phyloP scores from a whole-genome alignment of 2,797 vertebrate species.

The Premnoplex brunnescens region DNA sequence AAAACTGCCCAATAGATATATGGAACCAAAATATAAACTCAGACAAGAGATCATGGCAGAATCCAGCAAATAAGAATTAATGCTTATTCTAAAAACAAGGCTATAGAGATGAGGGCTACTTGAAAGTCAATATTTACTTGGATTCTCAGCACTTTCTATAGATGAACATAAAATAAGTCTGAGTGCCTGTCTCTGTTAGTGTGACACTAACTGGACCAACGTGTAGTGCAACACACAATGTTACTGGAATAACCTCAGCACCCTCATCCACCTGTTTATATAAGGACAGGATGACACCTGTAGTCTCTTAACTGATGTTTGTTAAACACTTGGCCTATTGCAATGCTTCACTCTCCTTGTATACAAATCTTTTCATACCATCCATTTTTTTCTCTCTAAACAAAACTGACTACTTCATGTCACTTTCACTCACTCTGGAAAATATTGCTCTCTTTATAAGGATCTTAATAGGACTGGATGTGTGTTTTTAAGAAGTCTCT shows the following conservation, averaged over 20 bases:
- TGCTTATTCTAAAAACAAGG: constrained; percentile 29
- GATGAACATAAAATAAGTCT: background rate
- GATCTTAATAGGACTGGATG: background rate
- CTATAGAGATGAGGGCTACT: background rate
- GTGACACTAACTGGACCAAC: background rate
- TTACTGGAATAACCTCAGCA: background rate
- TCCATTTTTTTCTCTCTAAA: background rate
- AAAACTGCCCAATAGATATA: background rate
- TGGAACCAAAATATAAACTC: background rate
- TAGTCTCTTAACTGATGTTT: background rate
- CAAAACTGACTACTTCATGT: background rate
- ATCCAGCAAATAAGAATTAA: background rate
- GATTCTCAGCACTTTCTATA: background rate
- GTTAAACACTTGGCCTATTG: background rate
- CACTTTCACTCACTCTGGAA: background rate
- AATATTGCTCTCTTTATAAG: background rate
- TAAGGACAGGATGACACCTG: background rate
- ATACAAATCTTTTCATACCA: background rate
- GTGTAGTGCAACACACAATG: background rate
- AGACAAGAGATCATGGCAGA: background rate
- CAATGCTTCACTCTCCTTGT: background rate
- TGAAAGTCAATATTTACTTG: constrained; percentile 19
- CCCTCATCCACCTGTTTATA: background rate
- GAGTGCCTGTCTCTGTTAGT: background rate
- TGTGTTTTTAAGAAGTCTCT: background rate